Evolutionary conservation across 2,888 invertebrate genomes (phyloP).

Genomic region (Phymatocera aterrima): DNA sequence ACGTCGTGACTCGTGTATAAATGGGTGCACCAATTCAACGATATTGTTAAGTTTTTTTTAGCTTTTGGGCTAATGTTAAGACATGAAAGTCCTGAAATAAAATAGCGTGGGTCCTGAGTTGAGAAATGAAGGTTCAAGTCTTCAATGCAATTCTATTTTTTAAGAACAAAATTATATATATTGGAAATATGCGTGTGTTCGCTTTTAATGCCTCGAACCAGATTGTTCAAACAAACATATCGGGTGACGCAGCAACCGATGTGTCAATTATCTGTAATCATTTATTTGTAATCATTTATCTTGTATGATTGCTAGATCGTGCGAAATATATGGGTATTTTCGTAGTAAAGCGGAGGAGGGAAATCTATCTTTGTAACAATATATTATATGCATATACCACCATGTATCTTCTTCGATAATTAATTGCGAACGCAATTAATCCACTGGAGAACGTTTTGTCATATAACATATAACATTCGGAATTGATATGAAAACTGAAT

Average conservation of each 20-base stretch:
- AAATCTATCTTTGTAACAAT: not conserved
- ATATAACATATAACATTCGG: too few species aligned
- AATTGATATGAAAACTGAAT: too few species aligned
- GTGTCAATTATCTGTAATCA: not conserved
- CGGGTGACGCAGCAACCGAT: constrained; percentile 1
- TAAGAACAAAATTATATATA: not conserved
- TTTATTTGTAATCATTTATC: not conserved
- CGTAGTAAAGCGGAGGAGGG: not conserved
- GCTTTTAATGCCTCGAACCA: not conserved
- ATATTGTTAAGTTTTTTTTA: too few species aligned
- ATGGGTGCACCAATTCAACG: constrained; percentile 49
- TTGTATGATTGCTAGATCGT: not conserved
- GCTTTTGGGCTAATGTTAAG: too few species aligned
- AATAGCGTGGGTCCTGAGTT: not conserved
- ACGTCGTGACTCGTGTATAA: too few species aligned
- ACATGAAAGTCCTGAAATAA: too few species aligned
- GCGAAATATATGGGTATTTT: not conserved
- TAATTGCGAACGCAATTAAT: not conserved
- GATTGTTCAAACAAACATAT: not conserved
- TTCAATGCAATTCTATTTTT: not conserved
- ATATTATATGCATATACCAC: constrained; percentile 17
- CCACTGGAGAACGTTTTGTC: not conserved
- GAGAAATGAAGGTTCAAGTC: not conserved
- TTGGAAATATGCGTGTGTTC: not conserved
- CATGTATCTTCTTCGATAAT: not conserved